These are phyloP conservation scores for Sesia bembeciformis DNA, from an alignment of 2,888 invertebrate genomes.

Conservation along the genomic window DNA sequence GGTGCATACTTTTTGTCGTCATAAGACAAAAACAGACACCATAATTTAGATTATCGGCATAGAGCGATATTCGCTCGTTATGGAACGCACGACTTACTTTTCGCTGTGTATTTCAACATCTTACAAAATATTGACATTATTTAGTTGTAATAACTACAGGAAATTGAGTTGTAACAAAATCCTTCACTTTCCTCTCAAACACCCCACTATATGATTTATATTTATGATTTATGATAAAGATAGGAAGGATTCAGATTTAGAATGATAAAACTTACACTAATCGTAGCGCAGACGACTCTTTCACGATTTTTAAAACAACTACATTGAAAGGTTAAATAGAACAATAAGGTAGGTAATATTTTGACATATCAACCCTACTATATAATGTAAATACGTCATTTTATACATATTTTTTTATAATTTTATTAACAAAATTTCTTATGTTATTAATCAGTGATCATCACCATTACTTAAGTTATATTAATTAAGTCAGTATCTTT, in stretches of 20 bases:
- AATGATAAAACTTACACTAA: conserved; percentile 52
- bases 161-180: too few species aligned
- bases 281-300: conserved; percentile 27
- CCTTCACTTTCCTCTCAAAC: too few species aligned
- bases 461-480: conserved; percentile 38
- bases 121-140: too few species aligned
- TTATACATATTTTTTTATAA: conserved; percentile 20
- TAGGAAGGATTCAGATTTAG: conserved; percentile 54
- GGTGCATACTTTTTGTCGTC: too few species aligned
- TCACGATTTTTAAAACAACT: conserved; percentile 40
- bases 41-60: too few species aligned
- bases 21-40: too few species aligned
- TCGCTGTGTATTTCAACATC: too few species aligned
- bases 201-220: neutral
- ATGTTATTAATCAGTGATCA: conserved; percentile 41
- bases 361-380: conserved; percentile 6
- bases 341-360: conserved; percentile 20
- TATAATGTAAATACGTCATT: conserved; percentile 17
- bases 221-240: conserved; percentile 19
- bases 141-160: too few species aligned
- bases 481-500: conserved; percentile 44
- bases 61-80: too few species aligned
- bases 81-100: too few species aligned
- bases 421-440: conserved; percentile 56
- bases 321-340: conserved; percentile 42